Base-by-base conservation (phyloP, 2,113 vertebrate species). In the Gorsachius goisagi region DNA sequence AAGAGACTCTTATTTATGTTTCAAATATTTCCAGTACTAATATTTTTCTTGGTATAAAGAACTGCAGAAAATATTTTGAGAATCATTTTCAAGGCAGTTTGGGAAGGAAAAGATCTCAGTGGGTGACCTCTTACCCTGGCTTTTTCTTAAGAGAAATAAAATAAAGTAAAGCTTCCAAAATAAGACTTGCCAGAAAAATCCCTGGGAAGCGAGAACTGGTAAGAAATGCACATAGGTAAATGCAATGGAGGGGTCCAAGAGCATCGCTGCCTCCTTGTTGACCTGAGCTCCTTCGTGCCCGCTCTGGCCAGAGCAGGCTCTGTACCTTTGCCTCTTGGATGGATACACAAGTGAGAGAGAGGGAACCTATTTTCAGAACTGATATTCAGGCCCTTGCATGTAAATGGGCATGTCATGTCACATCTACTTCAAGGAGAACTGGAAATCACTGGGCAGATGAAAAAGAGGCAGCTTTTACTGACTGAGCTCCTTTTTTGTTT, bases 101-200 rank as follows among this genome's bases (percentile, higher is more conserved):
- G 60, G 56, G 60, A 89, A 78, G 35, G 47, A 92, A 84, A 96
- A 95, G 80, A 75, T 83, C 68, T 59, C 80, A 80, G 83, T 64
- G 59, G 63, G 63, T 94, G 92, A 97, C 90, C 85, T 92, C 67
- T 92, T 90, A 88, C 63, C 59, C 72, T 86, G 78, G 32, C 27
- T 92, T 83, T 76, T 95, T 50, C 85, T 83, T 80, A 62, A 83
- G 33, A 95, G 64, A 92, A 94, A 88, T 56, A 66, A 89, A 89
- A 93, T 85, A 62, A 90, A 92, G 49, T 37, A 55, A 85, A 86
- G 55, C 90, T 64, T 86, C 62, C 33, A 84, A 88, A 95, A 88
- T 53, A 64, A 80, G 92, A 92, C 67, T 90, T 86, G 71, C 73
- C 63, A 69, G 82, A 58, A 79, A 60, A 76, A 60, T 78, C 79